Evolutionary conservation across 2,797 vertebrate genomes (phyloP), one percentile per base, ranked within the genome.

Genomic region (Rhynchonycteris naso): DNA sequence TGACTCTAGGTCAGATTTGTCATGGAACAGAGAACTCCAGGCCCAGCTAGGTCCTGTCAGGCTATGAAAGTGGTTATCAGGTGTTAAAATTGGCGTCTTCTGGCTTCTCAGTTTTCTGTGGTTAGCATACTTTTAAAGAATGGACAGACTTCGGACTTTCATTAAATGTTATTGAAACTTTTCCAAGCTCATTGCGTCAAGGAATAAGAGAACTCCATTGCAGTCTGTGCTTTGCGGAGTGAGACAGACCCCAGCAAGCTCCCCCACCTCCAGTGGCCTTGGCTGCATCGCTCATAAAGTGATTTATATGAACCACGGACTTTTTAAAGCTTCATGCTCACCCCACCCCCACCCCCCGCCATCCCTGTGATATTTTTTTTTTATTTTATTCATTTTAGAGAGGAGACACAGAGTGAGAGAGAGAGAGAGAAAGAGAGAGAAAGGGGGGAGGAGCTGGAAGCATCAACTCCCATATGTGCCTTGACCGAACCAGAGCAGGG

Each of bases 71-170:
- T 22, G 47, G 38, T 33, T 80, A 81, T 14, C 38, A 8, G n/a
- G 63, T 52, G 18, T 92, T 61, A 61, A 50, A 75, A 43, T 63
- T 15, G 7, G 66, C 58, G 3, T 33, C n/a, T 71, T 61, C 43
- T 35, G 72, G 30, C n/a, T 26, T 91, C 38, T 58, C 12, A 10
- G 30, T 78, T 80, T 93, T 93, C 79, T 85, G 72, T 21, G 35
- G 47, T n/a, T 90, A 47, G 13, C 30, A 47, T 59, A 5, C 75
- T 90, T 90, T 75, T 50, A 61, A 85, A 78, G 19, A 74, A 56
- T 69, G 28, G 80, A 19, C 13, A 11, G 50, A 78, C 61, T 82
- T 43, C 13, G 38, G 61, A 59, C 72, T 94, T 89, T 43, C 78
- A 71, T 66, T 63, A 54, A 88, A 88, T 4, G 8, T 59, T 35